Conservation (phyloP, 2,888 invertebrate genomes). For the Pherbina coryleti region DNA sequence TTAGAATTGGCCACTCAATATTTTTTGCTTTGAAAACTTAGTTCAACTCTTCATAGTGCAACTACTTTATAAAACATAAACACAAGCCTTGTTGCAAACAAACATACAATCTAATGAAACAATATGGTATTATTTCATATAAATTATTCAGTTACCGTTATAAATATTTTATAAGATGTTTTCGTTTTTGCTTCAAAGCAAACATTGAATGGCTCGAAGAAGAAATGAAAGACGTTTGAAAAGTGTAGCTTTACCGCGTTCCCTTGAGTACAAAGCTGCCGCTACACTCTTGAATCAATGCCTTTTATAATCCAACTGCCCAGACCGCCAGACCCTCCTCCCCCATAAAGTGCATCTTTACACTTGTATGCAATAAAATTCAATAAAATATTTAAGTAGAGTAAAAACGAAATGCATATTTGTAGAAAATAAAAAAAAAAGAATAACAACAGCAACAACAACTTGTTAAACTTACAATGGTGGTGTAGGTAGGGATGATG, state of each 20-base stretch:
- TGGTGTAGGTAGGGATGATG: neutral
- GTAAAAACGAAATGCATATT: slow-evolving; percentile 54
- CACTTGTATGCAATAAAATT: slow-evolving; percentile 25
- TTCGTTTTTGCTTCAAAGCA: slow-evolving; percentile 30
- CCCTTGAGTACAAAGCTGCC: neutral
- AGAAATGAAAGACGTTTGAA: neutral
- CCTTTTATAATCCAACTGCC: neutral
- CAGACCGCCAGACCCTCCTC: too few relatives aligned
- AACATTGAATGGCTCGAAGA: neutral
- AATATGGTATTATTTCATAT: slow-evolving; percentile 55
- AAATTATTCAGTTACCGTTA: slow-evolving; percentile 60
- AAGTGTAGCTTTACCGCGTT: neutral
- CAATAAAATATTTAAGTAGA: slow-evolving; percentile 53
- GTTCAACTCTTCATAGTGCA: too few relatives aligned
- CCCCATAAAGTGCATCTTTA: neutral
- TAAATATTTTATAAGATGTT: slow-evolving; percentile 60
- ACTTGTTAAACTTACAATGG: slow-evolving; percentile 6
- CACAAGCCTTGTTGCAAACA: too few relatives aligned
- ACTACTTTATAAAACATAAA: too few relatives aligned
- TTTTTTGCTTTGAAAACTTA: too few relatives aligned
- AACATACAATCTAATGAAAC: too few relatives aligned
- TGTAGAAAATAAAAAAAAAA: slow-evolving; percentile 32
- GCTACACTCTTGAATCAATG: neutral
- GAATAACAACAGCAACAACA: slow-evolving; percentile 5
- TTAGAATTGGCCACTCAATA: too few relatives aligned